Evolutionary conservation across 2,113 vertebrate species (phyloP).

Genomic region (Coracopsis vasa): DNA sequence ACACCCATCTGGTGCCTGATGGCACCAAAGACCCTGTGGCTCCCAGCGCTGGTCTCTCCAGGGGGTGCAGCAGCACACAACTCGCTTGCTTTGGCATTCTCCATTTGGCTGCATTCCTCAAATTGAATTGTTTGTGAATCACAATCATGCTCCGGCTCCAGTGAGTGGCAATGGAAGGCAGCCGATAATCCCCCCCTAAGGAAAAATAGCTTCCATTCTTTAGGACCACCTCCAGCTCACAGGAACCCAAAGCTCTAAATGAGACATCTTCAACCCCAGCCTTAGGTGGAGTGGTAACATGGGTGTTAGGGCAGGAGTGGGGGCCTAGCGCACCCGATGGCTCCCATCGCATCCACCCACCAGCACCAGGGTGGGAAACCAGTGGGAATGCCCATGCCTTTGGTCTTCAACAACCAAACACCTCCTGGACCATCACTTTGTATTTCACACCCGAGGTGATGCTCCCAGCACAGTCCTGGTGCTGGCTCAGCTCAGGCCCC

Average conservation of each 20-base stretch:
- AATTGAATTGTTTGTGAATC: conserved; percentile 50
- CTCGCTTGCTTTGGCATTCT: background rate
- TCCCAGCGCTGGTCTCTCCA: background rate
- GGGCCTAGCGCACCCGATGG: accelerated
- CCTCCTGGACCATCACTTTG: accelerated
- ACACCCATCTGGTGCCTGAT: background rate
- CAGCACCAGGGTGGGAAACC: background rate
- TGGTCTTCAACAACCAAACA: background rate
- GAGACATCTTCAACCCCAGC: background rate
- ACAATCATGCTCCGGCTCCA: background rate
- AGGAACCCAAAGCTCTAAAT: background rate
- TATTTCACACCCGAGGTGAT: accelerated
- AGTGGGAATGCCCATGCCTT: background rate
- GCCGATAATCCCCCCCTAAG: background rate
- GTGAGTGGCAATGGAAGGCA: background rate
- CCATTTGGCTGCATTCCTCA: background rate
- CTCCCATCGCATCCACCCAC: accelerated
- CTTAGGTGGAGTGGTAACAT: accelerated
- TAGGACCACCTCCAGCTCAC: background rate
- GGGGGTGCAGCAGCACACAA: background rate
- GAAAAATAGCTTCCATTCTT: background rate
- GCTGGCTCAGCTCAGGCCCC: background rate
- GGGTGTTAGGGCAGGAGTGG: background rate
- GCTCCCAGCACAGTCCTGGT: background rate
- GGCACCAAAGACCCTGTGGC: background rate